A percentile compares a stretch with the other conserved stretches of the same genome.
phyloP scores from a whole-genome alignment of 2,888 invertebrate species.

The Lissonota sp. region DNA sequence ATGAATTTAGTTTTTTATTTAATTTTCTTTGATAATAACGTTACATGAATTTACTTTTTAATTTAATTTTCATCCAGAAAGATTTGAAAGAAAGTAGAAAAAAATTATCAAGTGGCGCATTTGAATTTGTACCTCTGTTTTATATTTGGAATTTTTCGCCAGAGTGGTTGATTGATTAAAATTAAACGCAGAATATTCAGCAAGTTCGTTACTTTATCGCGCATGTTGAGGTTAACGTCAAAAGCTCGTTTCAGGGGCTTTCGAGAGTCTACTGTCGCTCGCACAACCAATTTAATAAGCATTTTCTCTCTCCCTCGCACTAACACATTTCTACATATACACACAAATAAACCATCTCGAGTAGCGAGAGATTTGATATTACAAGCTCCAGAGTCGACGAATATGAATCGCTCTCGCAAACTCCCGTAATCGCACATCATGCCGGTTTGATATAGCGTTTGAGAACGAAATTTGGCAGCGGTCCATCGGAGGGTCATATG shows the following conservation, averaged over 20 bases:
- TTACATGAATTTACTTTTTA: too few species aligned
- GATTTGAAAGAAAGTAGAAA: too few species aligned
- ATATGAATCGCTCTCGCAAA: constrained; percentile 33
- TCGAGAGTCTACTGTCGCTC: neutral
- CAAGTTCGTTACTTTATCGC: too few species aligned
- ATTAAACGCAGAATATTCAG: too few species aligned
- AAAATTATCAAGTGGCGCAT: too few species aligned
- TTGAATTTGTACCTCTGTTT: too few species aligned
- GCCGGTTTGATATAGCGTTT: neutral
- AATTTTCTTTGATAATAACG: too few species aligned
- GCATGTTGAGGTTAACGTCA: constrained; percentile 5
- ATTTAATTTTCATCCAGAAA: too few species aligned
- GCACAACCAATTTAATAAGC: constrained; percentile 34
- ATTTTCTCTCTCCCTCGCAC: neutral
- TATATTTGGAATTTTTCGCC: too few species aligned
- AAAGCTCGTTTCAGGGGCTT: constrained; percentile 18
- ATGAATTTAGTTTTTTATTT: too few species aligned
- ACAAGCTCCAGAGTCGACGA: constrained; percentile 28
- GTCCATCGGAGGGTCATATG: constrained; percentile 57
- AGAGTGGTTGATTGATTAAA: too few species aligned
- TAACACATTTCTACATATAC: too few species aligned
- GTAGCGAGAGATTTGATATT: constrained; percentile 23
- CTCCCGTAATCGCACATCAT: constrained; percentile 50
- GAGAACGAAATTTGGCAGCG: constrained; percentile 57
- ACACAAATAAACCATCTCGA: constrained; percentile 9